phyloP scores from a whole-genome alignment of 2,797 vertebrate genomes.

The Lates japonicus region DNA sequence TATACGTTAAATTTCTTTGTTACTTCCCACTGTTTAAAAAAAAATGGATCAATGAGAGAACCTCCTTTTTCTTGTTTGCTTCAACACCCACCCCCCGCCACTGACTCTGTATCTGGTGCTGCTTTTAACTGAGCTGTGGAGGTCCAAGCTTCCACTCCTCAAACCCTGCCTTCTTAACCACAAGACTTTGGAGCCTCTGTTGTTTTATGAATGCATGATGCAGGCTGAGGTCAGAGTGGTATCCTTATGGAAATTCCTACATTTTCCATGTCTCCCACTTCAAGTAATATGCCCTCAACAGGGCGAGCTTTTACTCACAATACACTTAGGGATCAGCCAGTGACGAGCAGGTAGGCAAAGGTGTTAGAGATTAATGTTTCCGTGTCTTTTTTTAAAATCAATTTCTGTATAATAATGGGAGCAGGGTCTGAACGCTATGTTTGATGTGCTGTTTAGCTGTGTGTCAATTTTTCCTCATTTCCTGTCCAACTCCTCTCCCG shows the following conservation, averaged over 20 bases:
- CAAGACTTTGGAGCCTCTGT: constrained; percentile 68
- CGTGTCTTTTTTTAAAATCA: constrained; percentile 67
- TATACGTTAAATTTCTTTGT: constrained; percentile 50
- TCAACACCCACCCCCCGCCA: constrained; percentile 36
- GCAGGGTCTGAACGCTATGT: constrained; percentile 70
- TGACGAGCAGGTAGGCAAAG: constrained; percentile 47
- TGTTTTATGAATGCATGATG: constrained; percentile 77
- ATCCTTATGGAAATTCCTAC: constrained; percentile 68
- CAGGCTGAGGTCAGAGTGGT: constrained; percentile 60
- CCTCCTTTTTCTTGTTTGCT: constrained; percentile 48
- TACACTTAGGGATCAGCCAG: constrained; percentile 55
- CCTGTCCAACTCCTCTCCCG: constrained; percentile 27
- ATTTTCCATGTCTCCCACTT: constrained; percentile 60
- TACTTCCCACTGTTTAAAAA: constrained; percentile 59
- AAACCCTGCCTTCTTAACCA: constrained; percentile 76
- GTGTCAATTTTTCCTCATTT: constrained; percentile 37
- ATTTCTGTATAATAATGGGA: constrained; percentile 65
- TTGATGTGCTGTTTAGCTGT: constrained; percentile 63
- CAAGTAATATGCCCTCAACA: constrained; percentile 37
- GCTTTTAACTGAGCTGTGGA: constrained; percentile 81
- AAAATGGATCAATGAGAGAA: constrained; percentile 54
- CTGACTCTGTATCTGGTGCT: constrained; percentile 83
- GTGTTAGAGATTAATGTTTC: constrained; percentile 48
- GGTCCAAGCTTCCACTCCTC: constrained; percentile 74
- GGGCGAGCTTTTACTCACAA: constrained; percentile 56